Base-by-base conservation (phyloP, 1,140 invertebrate species). In the Drosophila watanabei region DNA sequence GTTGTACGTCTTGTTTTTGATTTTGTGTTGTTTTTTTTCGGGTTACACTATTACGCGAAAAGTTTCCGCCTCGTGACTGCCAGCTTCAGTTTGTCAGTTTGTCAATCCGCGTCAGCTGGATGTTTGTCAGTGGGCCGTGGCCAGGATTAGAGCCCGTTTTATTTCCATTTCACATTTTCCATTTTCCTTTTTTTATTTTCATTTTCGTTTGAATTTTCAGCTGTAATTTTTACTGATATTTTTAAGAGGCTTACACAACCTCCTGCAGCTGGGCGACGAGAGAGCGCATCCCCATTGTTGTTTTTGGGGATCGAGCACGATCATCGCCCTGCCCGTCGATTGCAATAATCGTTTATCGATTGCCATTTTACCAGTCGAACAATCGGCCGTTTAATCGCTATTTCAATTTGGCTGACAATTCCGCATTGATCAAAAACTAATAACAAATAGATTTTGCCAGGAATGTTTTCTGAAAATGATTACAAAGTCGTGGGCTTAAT, bases 11-110 rank as follows among this genome's bases (percentile, higher is more conserved):
- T 37, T 63, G 24, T 69, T 58, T 51, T 70, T 30, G 35, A 33
- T 39, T 33, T 49, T 49, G n/a, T 49, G n/a, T 52, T 32, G 4
- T 11, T 32, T 60, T 60, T 73, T 64, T 72, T 51, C 49, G 66
- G 45, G 72, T 46, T 51, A 52, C 54, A 43, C 70, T 64, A 66
- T 66, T 82, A 80, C 71, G 65, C 80, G 51, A 71, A 88, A 88
- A 75, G 72, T 89, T 84, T 80, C 80, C 84, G 73, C 76, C 79
- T 80, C 68, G 85, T 77, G 64, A 69, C 51, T 88, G 75, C 79
- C 48, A 73, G 75, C 75, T 70, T 60, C 63, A 70, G 46, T 73
- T 73, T 75, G 69, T 65, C 45, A 65, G 75, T 60, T 54, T 72
- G 73, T 72, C 78, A 72, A 60, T 54, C 61, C 51, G 45, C 56